Percentiles rank a stretch among this genome's conserved stretches.
Evolutionary conservation across 2,797 vertebrate species (phyloP).

Genomic region (Meda fulgida): DNA sequence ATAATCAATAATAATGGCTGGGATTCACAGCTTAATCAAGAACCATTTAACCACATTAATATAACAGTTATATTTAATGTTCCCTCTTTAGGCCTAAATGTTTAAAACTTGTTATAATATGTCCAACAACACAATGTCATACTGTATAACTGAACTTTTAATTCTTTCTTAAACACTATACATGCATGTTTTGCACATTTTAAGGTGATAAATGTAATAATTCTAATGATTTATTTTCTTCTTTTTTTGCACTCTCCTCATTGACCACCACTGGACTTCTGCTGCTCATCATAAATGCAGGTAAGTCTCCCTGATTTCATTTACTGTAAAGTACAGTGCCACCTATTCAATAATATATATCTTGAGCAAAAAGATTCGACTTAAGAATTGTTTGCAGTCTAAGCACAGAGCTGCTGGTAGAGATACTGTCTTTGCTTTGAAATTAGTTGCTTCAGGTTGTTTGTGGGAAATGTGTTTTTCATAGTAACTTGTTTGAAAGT

Average conservation of each 20-base stretch:
- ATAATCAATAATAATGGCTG: constrained; percentile 1
- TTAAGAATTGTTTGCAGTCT: neutral
- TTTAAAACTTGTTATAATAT: neutral
- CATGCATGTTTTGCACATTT: neutral
- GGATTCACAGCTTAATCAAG: neutral
- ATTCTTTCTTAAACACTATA: neutral
- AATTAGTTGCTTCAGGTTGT: constrained; percentile 23
- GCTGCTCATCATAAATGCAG: constrained; percentile 10
- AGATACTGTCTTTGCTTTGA: constrained; percentile 26
- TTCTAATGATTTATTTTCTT: constrained; percentile 6
- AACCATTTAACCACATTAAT: neutral
- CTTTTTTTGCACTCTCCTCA: constrained; percentile 1
- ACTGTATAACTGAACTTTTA: neutral
- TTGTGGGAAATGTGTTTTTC: constrained; percentile 21
- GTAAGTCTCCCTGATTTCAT: constrained; percentile 28
- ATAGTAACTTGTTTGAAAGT: constrained; percentile 9
- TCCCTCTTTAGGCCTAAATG: neutral
- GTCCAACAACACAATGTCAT: neutral
- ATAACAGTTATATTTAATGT: neutral
- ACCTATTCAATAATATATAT: neutral
- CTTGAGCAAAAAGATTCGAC: neutral
- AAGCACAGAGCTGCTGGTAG: neutral
- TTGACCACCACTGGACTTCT: neutral
- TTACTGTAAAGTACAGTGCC: neutral
- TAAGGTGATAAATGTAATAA: neutral